Evolutionary conservation across 2,113 vertebrate species (phyloP), one percentile per base, ranked within the genome.

Genomic region (Montifringilla adamsi): DNA sequence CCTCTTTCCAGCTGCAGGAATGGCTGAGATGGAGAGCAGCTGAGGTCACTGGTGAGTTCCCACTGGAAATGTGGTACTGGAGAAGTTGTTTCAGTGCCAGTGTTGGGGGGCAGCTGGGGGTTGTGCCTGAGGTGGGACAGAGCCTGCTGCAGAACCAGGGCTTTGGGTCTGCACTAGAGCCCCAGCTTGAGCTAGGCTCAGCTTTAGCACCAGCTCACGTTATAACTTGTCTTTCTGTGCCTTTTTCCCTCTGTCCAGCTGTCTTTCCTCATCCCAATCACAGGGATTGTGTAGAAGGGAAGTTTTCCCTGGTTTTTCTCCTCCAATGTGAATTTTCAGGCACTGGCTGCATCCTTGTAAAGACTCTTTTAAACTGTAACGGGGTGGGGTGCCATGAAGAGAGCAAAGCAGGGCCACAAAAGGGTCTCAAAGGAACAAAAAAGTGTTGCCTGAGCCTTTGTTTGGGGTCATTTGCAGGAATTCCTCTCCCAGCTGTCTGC

Each of bases 61-160:
- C 17, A 3, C 9, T 7, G 10, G n/a, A 15, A 21, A 18, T 2
- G 18, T 8, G 10, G 6, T 15, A 0, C 7, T 39, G 6, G 28
- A 44, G 8, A n/a, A 9, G 24, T 26, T 53, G 22, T 28, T 58
- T 15, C 3, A 4, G 1, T 44, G 60, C 30, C 66, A 11, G 5
- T 2, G 11, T 13, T 13, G 11, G 50, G 49, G 14, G 3, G 3
- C 0, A 2, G 2, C 43, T 4, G 21, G 3, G 20, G 55, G 19
- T 8, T n/a, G 41, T 60, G 33, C 13, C 30, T 49, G 55, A 68
- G 63, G n/a, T 39, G 74, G 5, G 24, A 5, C 46, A 20, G 43
- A 81, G 13, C 43, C 39, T 30, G 3, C 13, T 7, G 2, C 28
- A 26, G 66, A 56, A 14, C 43, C 22, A 1, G n/a, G 3, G 11